Evolutionary conservation across 2,113 vertebrate species (phyloP).

Genomic region (Thalassoma bifasciatum): DNA sequence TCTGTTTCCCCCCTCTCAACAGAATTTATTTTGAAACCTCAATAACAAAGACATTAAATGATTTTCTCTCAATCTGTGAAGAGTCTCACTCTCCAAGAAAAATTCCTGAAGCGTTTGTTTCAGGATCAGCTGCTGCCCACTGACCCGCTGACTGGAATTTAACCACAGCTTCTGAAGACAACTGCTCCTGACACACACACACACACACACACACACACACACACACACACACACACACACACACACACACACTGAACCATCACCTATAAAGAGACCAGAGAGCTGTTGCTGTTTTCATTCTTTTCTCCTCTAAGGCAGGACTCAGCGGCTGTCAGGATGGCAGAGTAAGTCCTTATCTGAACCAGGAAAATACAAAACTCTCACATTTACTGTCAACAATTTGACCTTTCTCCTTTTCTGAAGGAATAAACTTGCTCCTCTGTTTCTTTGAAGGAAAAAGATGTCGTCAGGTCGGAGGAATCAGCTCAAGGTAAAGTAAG

Average conservation of each 20-base stretch:
- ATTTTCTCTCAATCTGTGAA: not conserved
- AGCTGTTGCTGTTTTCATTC: constrained; percentile 10
- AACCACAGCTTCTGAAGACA: constrained; percentile 44
- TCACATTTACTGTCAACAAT: not conserved
- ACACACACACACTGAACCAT: constrained; percentile 12
- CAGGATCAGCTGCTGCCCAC: constrained; percentile 57
- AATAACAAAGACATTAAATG: too few relatives aligned
- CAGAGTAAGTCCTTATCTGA: constrained; percentile 57
- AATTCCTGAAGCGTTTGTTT: constrained; percentile 52
- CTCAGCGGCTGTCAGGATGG: constrained; percentile 50
- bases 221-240: constrained; percentile 43
- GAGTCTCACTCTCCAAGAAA: constrained; percentile 19
- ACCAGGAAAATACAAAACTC: not conserved
- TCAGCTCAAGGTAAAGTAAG: constrained; percentile 67
- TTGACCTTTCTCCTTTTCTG: not conserved
- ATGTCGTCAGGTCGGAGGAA: constrained; percentile 60
- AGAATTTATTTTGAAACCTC: too few relatives aligned
- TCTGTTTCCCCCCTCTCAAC: too few relatives aligned
- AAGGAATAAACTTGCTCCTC: too few relatives aligned
- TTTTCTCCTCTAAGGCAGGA: constrained; percentile 40
- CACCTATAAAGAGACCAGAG: constrained; percentile 54
- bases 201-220: constrained; percentile 41
- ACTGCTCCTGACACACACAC: constrained; percentile 34
- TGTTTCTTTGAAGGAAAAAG: constrained; percentile 58
- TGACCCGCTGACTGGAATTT: constrained; percentile 8